Conservation (phyloP, 2,797 vertebrate genomes). For the Schizopygopsis malacanthus region DNA sequence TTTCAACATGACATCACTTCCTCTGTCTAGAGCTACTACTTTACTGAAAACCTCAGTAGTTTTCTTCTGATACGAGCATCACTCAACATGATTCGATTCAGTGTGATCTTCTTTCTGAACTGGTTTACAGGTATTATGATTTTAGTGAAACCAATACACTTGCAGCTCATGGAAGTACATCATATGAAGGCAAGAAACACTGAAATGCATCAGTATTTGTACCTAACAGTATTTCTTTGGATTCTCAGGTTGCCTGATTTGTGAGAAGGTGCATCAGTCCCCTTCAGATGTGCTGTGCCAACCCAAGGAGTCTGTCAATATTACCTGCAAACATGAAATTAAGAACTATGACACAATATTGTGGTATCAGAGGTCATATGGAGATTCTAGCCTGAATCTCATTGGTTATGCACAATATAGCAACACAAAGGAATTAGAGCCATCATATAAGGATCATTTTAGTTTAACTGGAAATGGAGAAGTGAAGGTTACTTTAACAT, state of each 20-base stretch:
- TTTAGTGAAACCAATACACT: background rate
- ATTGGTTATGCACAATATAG: slow-evolving; percentile 23
- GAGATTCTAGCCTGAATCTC: slow-evolving; percentile 46
- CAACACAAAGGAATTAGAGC: background rate
- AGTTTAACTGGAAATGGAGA: slow-evolving; percentile 41
- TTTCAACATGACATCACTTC: slow-evolving; percentile 12
- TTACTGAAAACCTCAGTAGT: background rate
- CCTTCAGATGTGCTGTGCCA: slow-evolving; percentile 57
- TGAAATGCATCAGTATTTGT: background rate
- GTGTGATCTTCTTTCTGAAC: slow-evolving; percentile 52
- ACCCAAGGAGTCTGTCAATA: background rate
- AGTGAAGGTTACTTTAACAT: slow-evolving; percentile 37
- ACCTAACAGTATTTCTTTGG: background rate
- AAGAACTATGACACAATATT: slow-evolving; percentile 36
- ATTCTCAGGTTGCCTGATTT: slow-evolving; percentile 54
- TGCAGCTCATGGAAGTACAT: background rate
- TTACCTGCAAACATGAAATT: slow-evolving; percentile 64
- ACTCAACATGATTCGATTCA: slow-evolving; percentile 50
- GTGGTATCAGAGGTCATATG: slow-evolving; percentile 42
- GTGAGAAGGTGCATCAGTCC: slow-evolving; percentile 60
- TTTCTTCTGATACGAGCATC: background rate
- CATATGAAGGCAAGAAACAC: background rate
- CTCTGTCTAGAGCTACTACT: background rate
- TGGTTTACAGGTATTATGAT: slow-evolving; percentile 57
- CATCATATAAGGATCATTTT: slow-evolving; percentile 32